These are phyloP conservation scores for Cryptus viduatorius DNA, from an alignment of 2,888 invertebrate genomes.

Conservation along the genomic window DNA sequence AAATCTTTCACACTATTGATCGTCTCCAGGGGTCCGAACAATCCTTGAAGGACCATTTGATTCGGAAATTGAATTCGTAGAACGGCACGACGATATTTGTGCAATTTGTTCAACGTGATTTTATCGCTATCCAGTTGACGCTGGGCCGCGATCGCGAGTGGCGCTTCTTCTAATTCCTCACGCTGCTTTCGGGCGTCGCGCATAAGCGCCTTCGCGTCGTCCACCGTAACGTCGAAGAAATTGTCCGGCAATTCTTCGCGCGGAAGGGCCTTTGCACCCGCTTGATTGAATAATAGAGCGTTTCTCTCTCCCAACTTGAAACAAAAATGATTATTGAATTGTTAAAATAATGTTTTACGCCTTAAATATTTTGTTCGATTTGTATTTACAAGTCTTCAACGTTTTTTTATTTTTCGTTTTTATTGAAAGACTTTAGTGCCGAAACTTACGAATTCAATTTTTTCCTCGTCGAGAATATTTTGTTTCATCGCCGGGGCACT, in stretches of 20 bases:
- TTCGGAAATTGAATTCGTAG: conserved; percentile 96
- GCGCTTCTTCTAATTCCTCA: conserved; percentile 89
- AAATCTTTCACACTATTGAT: conserved; percentile 91
- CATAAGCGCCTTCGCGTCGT: conserved; percentile 92
- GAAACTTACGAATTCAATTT: conserved; percentile 84
- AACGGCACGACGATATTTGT: conserved; percentile 91
- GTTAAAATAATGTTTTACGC: background rate
- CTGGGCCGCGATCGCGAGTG: conserved; percentile 89
- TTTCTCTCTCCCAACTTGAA: conserved; percentile 91
- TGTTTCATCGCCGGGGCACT: conserved; percentile 28
- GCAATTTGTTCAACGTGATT: conserved; percentile 87
- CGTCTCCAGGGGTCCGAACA: conserved; percentile 92
- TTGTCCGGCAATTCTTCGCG: conserved; percentile 93
- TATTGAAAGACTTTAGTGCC: background rate
- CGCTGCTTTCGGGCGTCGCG: conserved; percentile 90
- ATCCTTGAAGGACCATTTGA: conserved; percentile 93
- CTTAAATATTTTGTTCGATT: background rate
- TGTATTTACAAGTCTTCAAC: too few relatives aligned
- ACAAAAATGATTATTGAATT: conserved; percentile 54
- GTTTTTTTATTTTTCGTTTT: background rate
- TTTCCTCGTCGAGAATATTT: conserved; percentile 71
- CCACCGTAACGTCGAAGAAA: conserved; percentile 94
- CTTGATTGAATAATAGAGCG: conserved; percentile 90
- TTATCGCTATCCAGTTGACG: conserved; percentile 88
- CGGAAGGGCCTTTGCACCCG: conserved; percentile 86